These are phyloP conservation scores for Augochlorella aurata DNA, from an alignment of 2,888 invertebrate species.

Conservation along the genomic window DNA sequence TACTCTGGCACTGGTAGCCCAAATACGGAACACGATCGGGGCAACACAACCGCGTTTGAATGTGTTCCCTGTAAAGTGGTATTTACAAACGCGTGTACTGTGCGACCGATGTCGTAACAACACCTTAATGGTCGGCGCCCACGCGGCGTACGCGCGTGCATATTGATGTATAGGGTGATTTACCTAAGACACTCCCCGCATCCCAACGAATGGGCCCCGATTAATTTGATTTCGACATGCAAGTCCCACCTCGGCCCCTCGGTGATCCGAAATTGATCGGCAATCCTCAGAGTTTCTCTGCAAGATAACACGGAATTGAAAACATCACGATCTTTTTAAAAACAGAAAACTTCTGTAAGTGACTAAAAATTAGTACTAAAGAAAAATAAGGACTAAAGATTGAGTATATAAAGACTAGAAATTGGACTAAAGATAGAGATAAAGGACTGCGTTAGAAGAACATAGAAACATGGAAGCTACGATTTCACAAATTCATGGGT, in stretches of 20 bases:
- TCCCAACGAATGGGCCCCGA: background rate
- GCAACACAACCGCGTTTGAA: conserved; percentile 33
- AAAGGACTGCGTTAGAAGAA: background rate
- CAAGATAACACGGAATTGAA: background rate
- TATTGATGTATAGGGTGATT: conserved; percentile 55
- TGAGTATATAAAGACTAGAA: no score
- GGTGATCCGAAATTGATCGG: background rate
- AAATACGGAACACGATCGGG: conserved; percentile 49
- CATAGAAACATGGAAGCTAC: background rate
- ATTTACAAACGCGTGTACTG: conserved; percentile 59
- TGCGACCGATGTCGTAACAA: conserved; percentile 64
- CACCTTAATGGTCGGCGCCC: conserved; percentile 67
- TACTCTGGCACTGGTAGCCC: conserved; percentile 45
- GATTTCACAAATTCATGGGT: background rate
- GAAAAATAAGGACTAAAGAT: no score
- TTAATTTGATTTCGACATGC: conserved; percentile 10
- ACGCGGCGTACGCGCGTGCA: conserved; percentile 56
- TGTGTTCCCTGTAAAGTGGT: conserved; percentile 51
- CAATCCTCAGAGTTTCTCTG: background rate
- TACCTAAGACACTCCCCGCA: conserved; percentile 23
- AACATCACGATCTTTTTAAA: background rate
- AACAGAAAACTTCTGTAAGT: background rate
- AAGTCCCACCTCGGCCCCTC: background rate
- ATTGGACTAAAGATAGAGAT: no score
- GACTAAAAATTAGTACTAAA: no score